Evolutionary conservation across 23 tunicate species (phyloP), one percentile per base, ranked within the genome.

Genomic region (Corella eumyota): DNA sequence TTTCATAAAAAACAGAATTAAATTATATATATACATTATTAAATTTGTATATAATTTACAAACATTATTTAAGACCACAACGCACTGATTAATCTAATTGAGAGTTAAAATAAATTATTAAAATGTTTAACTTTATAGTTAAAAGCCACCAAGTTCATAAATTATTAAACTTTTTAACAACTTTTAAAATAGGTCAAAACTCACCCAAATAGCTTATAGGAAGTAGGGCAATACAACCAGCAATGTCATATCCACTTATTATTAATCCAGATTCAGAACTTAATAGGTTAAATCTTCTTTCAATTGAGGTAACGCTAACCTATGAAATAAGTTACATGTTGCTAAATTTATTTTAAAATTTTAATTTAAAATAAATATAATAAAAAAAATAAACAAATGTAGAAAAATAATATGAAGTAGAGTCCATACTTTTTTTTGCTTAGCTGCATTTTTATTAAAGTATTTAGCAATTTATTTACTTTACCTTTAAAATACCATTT

Each of bases 171-270:
- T n/a, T n/a, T n/a, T n/a, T n/a, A n/a, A n/a, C n/a, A n/a, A n/a
- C n/a, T n/a, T n/a, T n/a, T n/a, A n/a, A n/a, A n/a, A n/a, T n/a
- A n/a, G n/a, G n/a, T n/a, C 6, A n/a, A 6, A 25, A 66, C 81
- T 54, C 34, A 86, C 95, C 95, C 3, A 86, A 37, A 66, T 86
- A 77, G 37, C 95, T 86, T 6, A 86, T 62, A 0, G 95, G 95
- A 6, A 86, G 65, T 28, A 86, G 36, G 66, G 70, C 56, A 15
- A 86, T 66, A 36, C 85, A 77, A 0, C 95, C 86, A 50, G 95
- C 95, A 61, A 86, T 78, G 59, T 86, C 95, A 66, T 86, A 86
- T 29, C 74, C 62, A 32, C 95, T 86, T 59, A 86, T 67, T 23
- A 86, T 86, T 26, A 86, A 46, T 23, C 95, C 95, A 32, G 85